These are phyloP conservation scores for Coelopa pilipes DNA, from an alignment of 2,888 invertebrate species.

Conservation along the genomic window DNA sequence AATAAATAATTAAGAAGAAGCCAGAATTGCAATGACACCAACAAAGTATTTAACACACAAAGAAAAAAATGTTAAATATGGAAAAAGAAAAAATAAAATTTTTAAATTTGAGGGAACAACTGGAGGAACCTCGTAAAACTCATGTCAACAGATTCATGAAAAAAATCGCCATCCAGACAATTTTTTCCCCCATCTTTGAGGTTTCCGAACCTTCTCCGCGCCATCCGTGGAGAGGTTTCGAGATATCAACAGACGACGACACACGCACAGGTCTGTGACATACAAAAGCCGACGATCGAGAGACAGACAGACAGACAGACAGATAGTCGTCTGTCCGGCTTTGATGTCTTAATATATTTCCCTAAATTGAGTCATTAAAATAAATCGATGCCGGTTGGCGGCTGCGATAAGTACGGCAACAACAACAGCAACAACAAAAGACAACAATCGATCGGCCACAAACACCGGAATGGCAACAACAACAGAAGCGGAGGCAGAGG, in stretches of 20 bases:
- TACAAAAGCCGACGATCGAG: background rate
- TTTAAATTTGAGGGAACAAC: no score
- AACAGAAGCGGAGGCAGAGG: background rate
- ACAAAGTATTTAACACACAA: no score
- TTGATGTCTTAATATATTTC: constrained; percentile 61
- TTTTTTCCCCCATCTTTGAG: background rate
- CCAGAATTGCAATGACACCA: no score
- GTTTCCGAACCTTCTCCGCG: background rate
- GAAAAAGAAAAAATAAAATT: no score
- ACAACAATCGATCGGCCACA: constrained; percentile 10
- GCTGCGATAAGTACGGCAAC: constrained; percentile 18
- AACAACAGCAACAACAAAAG: constrained; percentile 16
- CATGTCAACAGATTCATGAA: no score
- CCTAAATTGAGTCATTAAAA: constrained; percentile 64
- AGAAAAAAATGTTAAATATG: no score
- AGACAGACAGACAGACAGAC: background rate
- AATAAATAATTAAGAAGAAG: no score
- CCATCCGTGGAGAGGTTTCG: background rate
- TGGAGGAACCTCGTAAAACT: no score
- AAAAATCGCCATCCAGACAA: background rate
- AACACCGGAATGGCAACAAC: constrained; percentile 36
- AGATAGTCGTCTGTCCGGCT: constrained; percentile 29
- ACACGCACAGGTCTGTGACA: background rate
- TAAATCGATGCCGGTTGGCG: constrained; percentile 56
- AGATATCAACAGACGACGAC: background rate